These are phyloP conservation scores for Pogona vitticeps DNA, from an alignment of 2,113 vertebrate genomes.

Conservation along the genomic window DNA sequence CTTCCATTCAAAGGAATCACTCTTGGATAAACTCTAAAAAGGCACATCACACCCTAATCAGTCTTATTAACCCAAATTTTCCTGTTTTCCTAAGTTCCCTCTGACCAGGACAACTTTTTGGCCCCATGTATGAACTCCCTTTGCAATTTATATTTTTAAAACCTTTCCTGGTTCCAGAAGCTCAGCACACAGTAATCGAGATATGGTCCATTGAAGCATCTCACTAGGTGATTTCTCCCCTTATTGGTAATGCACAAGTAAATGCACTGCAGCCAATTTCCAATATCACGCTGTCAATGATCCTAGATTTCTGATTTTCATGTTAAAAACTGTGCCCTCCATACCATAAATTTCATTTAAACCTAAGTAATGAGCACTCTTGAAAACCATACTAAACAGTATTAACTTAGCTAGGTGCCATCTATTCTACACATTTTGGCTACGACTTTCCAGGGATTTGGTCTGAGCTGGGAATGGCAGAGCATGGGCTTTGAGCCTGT, in stretches of 20 bases:
- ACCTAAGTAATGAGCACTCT: neutral
- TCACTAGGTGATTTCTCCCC: neutral
- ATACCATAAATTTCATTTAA: neutral
- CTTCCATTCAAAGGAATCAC: neutral
- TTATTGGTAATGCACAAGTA: neutral
- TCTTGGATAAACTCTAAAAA: neutral
- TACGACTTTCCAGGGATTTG: neutral
- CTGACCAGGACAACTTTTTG: too few species aligned
- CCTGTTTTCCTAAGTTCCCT: neutral
- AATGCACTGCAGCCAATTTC: neutral
- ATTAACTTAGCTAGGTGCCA: neutral
- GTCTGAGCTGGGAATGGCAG: neutral
- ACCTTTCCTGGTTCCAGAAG: neutral
- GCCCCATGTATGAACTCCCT: neutral
- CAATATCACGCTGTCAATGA: neutral
- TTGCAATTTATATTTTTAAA: neutral
- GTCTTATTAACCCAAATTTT: neutral
- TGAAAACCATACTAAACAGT: neutral
- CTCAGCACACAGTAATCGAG: neutral
- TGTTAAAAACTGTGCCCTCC: neutral
- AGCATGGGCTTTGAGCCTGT: neutral
- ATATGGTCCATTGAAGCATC: neutral
- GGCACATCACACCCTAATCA: neutral
- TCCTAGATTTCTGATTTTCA: neutral
- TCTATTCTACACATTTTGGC: neutral